Evolutionary conservation across 2,797 vertebrate species (phyloP).

Genomic region (Acanthurus tractus): DNA sequence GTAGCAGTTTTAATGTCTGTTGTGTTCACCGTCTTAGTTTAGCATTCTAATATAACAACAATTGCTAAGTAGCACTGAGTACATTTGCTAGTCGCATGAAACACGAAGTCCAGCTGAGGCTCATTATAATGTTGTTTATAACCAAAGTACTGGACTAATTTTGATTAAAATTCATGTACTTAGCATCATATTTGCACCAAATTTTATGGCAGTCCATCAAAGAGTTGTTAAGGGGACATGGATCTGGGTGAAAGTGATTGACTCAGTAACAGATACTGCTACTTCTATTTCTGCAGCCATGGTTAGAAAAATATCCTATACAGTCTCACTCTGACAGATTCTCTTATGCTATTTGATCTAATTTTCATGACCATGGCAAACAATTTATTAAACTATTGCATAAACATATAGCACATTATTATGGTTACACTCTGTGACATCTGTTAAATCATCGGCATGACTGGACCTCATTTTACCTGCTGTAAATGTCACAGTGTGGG

Average conservation of each 20-base stretch:
- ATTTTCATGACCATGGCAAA: not conserved
- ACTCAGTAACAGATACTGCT: not conserved
- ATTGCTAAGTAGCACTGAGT: not conserved
- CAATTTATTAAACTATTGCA: not conserved
- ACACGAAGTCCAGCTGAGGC: not conserved
- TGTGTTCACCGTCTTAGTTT: not conserved
- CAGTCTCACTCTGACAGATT: not conserved
- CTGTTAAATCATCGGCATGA: not conserved
- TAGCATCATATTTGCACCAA: not conserved
- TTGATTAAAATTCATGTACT: too few species aligned
- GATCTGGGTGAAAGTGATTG: not conserved
- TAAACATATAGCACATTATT: not conserved
- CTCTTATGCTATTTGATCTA: not conserved
- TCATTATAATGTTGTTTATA: not conserved
- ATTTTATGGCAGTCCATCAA: not conserved
- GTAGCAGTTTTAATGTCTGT: not conserved
- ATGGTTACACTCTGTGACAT: not conserved
- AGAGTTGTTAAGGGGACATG: not conserved
- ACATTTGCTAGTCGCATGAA: not conserved
- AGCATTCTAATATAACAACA: too few species aligned
- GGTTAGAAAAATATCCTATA: not conserved
- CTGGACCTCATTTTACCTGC: conserved; percentile 11
- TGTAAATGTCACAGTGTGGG: conserved; percentile 53
- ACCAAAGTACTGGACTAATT: not conserved
- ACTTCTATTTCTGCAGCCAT: too few species aligned